Evolutionary conservation across 2,797 vertebrate species (phyloP), one percentile per base, ranked within the genome.

Genomic region (Percopsis omiscomaycus): DNA sequence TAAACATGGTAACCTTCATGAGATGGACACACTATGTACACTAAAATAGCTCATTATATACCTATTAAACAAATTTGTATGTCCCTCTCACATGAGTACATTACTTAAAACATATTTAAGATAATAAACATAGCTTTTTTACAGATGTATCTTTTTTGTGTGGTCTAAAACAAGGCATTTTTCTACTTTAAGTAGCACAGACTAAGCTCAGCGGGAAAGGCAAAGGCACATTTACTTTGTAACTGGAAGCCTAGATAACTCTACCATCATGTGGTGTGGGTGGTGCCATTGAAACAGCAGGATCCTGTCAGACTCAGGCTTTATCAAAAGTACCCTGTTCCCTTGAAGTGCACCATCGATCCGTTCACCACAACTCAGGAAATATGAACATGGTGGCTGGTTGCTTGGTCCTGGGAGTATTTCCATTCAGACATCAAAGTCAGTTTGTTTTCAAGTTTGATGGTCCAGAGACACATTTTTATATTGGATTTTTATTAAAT

Each of bases 231-330:
- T 69, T 73, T 16, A 48, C 61, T 77, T 73, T 54, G 64, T 65
- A 61, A 61, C 63, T 64, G 63, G 74, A 73, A 77, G 73, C 48
- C 62, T 55, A 54, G 66, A 81, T 75, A 77, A 72, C 77, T 44
- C 61, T 45, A 69, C 74, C 53, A 46, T 68, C 61, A 59, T 68
- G 53, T 47, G 61, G 66, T 61, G 81, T 81, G 82, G 82, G 71
- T 59, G 68, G 71, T 55, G 52, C 70, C 61, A 73, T 58, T 73
- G 68, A 75, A 78, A 73, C 63, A 69, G 58, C 51, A 66, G 64
- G 54, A 61, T 71, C 32, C 51, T 75, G 71, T 71, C 78, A 81
- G 55, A 63, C 65, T 71, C 79, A 81, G 56, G 61, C 65, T 65
- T 59, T 22, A 64, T 65, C 50, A 65, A 58, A 66, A 68, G 32